Evolutionary conservation across 2,797 vertebrate species (phyloP).

Genomic region (Sylvia borin): DNA sequence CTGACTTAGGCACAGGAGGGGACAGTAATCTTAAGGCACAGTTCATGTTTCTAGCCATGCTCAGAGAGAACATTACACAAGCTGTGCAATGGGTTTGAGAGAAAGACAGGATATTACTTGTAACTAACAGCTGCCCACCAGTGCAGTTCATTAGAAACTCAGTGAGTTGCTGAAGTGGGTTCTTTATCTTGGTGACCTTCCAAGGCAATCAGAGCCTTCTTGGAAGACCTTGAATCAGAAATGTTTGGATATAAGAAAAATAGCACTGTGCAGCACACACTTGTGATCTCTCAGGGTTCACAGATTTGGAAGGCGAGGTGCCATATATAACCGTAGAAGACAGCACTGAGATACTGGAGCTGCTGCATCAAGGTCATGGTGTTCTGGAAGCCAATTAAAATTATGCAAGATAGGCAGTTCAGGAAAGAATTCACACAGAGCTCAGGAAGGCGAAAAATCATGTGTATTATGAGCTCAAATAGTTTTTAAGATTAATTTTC

Average conservation of each 20-base stretch:
- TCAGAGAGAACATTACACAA: background rate
- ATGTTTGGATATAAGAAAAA: background rate
- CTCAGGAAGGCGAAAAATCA: background rate
- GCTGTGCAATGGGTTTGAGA: background rate
- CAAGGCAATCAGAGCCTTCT: background rate
- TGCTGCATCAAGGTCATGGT: slow-evolving; percentile 40
- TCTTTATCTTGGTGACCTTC: slow-evolving; percentile 47
- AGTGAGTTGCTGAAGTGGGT: background rate
- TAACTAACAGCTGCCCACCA: background rate
- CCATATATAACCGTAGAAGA: slow-evolving; percentile 22
- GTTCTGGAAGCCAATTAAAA: slow-evolving; percentile 43
- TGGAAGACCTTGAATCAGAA: slow-evolving; percentile 33
- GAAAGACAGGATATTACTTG: background rate
- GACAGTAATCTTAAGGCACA: background rate
- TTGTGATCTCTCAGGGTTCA: background rate
- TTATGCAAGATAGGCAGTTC: slow-evolving; percentile 40
- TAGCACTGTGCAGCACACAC: background rate
- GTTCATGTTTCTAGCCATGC: background rate
- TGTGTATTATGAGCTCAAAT: background rate
- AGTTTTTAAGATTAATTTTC: slow-evolving; percentile 43
- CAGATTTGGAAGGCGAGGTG: background rate
- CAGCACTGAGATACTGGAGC: background rate
- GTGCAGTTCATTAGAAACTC: background rate
- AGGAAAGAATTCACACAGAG: background rate
- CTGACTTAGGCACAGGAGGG: background rate